Evolutionary conservation across 2,888 invertebrate genomes (phyloP), one percentile per base, ranked within the genome.

Genomic region (Tridacna gigas): DNA sequence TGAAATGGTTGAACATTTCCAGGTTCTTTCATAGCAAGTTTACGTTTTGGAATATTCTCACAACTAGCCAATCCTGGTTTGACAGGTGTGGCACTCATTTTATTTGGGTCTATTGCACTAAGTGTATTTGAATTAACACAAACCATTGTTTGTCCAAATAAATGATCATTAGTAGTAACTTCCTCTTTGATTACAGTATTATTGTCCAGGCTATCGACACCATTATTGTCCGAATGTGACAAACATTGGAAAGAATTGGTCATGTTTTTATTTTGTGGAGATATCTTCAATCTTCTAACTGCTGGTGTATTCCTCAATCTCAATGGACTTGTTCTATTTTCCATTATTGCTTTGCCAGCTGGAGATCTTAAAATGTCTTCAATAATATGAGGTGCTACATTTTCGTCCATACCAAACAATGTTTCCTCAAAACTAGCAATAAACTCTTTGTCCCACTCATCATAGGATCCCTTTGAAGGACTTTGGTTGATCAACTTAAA

Each of bases 391-490:
- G 88, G 84, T 61, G 86, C 77, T 13, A 51, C 22, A 22, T 82
- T 28, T 56, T 78, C 76, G n/a, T 81, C 80, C 73, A 90, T 87
- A 69, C 89, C 90, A 82, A 92, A 91, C 22, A 92, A 78, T 65
- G 90, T 91, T 66, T 91, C 92, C 75, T 92, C 90, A 86, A 91
- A 92, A 74, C 87, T 88, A 1, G 90, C 86, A 74, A 92, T 87
- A 71, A 92, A 90, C 61, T 89, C 89, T 74, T 89, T 91, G 60
- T 91, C 92, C 91, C 91, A 91, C 22, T 90, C 91, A 63, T 91
- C 90, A 73, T 88, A 86, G 2, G 88, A 77, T 25, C 87, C 88
- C 25, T 88, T 86, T 0, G 86, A 84, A 13, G 88, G 86, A 79
- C 84, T 86, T 26, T 84, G 80, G 25, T 77, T 74, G 5, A 82